Conservation (phyloP, 2,113 vertebrate species). For the Lamprologus tigripictilis region DNA sequence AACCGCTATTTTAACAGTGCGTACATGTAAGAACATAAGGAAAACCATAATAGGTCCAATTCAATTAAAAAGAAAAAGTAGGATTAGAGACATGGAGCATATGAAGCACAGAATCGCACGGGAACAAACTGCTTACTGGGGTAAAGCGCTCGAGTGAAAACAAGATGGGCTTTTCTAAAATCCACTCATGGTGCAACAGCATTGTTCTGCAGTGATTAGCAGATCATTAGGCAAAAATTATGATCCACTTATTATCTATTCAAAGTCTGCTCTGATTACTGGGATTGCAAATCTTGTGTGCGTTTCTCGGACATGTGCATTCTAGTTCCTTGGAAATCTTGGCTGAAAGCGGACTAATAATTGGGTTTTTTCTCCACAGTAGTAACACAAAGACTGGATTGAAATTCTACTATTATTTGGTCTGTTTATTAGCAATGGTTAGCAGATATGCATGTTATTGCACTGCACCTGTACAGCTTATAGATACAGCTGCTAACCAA, state of each 20-base stretch:
- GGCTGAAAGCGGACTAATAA: background rate
- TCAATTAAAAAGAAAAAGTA: background rate
- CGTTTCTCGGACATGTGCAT: background rate
- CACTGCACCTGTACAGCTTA: background rate
- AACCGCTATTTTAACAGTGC: background rate
- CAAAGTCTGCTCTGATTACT: background rate
- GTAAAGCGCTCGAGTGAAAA: background rate
- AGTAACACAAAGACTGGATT: background rate
- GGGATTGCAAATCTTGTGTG: background rate
- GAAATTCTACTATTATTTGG: background rate
- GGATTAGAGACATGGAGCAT: background rate
- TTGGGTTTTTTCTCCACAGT: background rate
- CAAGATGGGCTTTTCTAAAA: slow-evolving; percentile 8
- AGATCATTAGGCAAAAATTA: background rate
- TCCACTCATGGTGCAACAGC: background rate
- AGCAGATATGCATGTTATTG: background rate
- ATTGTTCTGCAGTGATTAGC: background rate
- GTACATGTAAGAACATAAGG: background rate
- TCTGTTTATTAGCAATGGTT: background rate
- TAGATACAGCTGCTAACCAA: background rate
- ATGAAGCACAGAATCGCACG: background rate
- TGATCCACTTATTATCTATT: background rate
- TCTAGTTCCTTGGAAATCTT: background rate
- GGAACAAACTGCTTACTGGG: background rate
- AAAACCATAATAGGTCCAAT: background rate